phyloP scores from a whole-genome alignment of 2,797 vertebrate species.

The Anguilla megastoma region DNA sequence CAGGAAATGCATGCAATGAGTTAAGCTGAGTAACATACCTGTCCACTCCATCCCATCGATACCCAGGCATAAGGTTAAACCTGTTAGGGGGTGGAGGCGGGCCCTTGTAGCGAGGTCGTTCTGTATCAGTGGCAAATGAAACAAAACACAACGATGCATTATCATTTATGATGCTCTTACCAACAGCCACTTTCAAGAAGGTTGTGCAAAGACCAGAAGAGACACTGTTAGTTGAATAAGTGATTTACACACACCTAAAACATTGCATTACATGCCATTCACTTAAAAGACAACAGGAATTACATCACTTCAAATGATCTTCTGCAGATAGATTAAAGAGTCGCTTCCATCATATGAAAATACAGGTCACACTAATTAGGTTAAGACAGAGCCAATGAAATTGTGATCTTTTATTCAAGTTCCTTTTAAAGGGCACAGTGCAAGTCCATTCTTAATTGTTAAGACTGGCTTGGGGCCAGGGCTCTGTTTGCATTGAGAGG shows the following conservation, averaged over 20 bases:
- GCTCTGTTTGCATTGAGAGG: background rate
- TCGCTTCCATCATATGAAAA: background rate
- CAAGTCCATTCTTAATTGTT: background rate
- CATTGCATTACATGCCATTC: background rate
- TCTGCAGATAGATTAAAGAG: background rate
- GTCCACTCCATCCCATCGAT: slow-evolving; percentile 96
- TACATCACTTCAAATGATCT: too few relatives aligned
- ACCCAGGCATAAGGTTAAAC: slow-evolving; percentile 89
- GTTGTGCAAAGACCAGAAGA: background rate
- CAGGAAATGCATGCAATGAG: background rate
- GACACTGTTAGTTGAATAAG: background rate
- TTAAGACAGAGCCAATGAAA: background rate
- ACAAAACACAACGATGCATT: too few relatives aligned
- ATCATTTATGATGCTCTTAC: background rate
- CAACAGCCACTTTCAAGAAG: background rate
- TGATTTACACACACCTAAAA: background rate
- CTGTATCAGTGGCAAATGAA: slow-evolving; percentile 61
- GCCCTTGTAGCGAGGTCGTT: slow-evolving; percentile 84
- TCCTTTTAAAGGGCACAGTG: background rate
- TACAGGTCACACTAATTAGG: background rate
- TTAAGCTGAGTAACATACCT: slow-evolving; percentile 70
- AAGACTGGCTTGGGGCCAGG: background rate
- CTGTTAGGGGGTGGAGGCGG: slow-evolving; percentile 90
- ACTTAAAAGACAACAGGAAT: background rate
- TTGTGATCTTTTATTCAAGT: background rate